Evolutionary conservation across 2,888 invertebrate species (phyloP).

Genomic region (Scotopteryx bipunctaria): DNA sequence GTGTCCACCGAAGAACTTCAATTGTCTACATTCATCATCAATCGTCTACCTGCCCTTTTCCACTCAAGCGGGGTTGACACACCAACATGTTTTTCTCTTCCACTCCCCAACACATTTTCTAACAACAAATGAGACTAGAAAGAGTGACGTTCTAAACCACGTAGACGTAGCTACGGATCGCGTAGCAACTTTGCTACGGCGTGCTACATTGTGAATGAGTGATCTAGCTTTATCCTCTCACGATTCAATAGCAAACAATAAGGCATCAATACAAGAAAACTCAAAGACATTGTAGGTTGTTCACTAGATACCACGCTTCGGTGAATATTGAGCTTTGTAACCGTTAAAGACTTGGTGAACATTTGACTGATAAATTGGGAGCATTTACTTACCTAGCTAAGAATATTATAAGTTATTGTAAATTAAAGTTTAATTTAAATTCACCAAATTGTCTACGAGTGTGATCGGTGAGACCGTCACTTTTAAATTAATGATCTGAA

Average conservation of each 20-base stretch:
- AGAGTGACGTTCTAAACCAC: background rate
- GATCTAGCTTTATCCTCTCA: too few relatives aligned
- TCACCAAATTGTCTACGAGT: conserved; percentile 40
- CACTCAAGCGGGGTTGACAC: too few relatives aligned
- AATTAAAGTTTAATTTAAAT: conserved; percentile 29
- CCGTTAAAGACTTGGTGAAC: conserved; percentile 45
- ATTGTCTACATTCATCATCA: too few relatives aligned
- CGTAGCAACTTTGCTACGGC: conserved; percentile 18
- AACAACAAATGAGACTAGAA: background rate
- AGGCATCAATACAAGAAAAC: too few relatives aligned
- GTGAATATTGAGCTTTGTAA: conserved; percentile 37
- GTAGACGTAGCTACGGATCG: conserved; percentile 15
- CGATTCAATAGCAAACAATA: too few relatives aligned
- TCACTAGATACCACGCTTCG: conserved; percentile 3
- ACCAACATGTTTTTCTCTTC: too few relatives aligned
- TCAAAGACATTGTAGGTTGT: background rate
- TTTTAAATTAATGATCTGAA: conserved; percentile 16
- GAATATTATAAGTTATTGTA: conserved; percentile 28
- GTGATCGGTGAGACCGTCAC: conserved; percentile 57
- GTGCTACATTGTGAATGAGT: background rate
- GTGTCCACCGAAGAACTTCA: conserved; percentile 7
- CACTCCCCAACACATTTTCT: too few relatives aligned
- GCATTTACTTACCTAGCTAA: conserved; percentile 45
- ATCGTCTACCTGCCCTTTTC: too few relatives aligned
- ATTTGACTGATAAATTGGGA: conserved; percentile 48